Conservation (phyloP, 2,113 vertebrate species). For the Clarias magur region DNA sequence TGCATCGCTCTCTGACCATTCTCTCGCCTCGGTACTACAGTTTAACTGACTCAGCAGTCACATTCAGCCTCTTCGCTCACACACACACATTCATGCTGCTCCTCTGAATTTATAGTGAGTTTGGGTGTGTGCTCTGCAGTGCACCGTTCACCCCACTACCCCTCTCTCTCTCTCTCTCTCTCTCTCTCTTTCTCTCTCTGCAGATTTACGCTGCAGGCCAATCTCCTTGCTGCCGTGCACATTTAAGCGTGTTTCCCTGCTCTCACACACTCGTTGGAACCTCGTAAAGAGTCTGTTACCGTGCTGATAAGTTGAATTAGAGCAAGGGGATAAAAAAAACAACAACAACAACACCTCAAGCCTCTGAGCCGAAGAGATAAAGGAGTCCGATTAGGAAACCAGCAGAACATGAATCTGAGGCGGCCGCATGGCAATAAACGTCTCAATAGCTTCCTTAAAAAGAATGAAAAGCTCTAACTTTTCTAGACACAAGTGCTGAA, state of each 20-base stretch:
- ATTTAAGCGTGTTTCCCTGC: conserved; percentile 13
- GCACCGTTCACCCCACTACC: conserved; percentile 31
- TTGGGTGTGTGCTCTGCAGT: conserved; percentile 49
- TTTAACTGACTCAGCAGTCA: conserved; percentile 47
- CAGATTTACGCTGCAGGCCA: conserved; percentile 30
- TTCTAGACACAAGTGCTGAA: neutral
- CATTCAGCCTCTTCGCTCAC: conserved; percentile 48
- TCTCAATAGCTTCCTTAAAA: neutral
- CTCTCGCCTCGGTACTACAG: conserved; percentile 31
- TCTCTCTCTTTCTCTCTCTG: conserved; percentile 2
- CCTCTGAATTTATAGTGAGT: conserved; percentile 41
- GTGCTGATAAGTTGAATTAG: neutral
- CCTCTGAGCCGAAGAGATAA: neutral
- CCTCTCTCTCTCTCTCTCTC: conserved; percentile 26
- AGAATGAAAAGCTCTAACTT: neutral
- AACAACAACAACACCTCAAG: neutral
- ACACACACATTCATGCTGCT: conserved; percentile 19
- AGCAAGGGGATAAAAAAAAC: neutral
- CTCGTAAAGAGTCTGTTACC: neutral
- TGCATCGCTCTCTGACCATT: conserved; percentile 57
- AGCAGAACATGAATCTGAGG: neutral
- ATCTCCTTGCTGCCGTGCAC: conserved; percentile 4
- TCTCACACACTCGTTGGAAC: neutral
- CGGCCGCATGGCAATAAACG: neutral
- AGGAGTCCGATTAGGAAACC: neutral